Evolutionary conservation across 2,113 vertebrate species (phyloP).

Genomic region (Dolichallabes microphthalmus): DNA sequence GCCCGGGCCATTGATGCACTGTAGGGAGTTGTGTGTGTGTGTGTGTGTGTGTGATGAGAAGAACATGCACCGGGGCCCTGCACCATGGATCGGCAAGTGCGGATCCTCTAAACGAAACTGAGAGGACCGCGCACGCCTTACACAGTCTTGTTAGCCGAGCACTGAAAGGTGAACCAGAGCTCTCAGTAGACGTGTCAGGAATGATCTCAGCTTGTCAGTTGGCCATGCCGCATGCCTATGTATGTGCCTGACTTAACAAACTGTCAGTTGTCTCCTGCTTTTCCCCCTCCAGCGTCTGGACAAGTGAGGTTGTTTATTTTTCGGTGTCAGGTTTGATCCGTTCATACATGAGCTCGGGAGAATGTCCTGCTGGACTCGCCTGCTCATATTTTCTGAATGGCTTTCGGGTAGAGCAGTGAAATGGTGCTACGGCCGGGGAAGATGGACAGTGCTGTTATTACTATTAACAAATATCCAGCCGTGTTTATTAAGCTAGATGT

Average conservation of each 20-base stretch:
- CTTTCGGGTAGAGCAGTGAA: neutral
- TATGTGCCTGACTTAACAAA: slow-evolving; percentile 33
- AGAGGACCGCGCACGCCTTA: neutral
- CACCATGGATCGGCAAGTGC: neutral
- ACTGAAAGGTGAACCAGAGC: slow-evolving; percentile 42
- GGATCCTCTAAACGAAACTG: slow-evolving; percentile 12
- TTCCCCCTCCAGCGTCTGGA: slow-evolving; percentile 1
- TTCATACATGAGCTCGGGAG: slow-evolving; percentile 8
- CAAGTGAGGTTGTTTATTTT: slow-evolving; percentile 39
- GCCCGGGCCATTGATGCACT: neutral
- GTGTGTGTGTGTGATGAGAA: slow-evolving; percentile 35
- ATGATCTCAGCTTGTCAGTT: slow-evolving; percentile 42
- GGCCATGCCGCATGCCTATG: slow-evolving; percentile 22
- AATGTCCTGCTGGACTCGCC: slow-evolving; percentile 24
- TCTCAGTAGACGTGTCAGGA: slow-evolving; percentile 48
- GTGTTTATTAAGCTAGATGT: neutral
- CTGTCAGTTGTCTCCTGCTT: slow-evolving; percentile 28
- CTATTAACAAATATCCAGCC: neutral
- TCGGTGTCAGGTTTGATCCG: slow-evolving; percentile 44
- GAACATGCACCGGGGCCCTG: slow-evolving; percentile 16
- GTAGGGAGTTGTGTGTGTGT: slow-evolving; percentile 34
- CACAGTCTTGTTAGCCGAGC: slow-evolving; percentile 45
- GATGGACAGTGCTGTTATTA: neutral
- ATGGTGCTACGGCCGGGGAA: neutral
- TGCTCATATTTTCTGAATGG: neutral